These are phyloP conservation scores for Rambutsinella grinnellia DNA, from an alignment of 2,888 invertebrate species.

Conservation along the genomic window DNA sequence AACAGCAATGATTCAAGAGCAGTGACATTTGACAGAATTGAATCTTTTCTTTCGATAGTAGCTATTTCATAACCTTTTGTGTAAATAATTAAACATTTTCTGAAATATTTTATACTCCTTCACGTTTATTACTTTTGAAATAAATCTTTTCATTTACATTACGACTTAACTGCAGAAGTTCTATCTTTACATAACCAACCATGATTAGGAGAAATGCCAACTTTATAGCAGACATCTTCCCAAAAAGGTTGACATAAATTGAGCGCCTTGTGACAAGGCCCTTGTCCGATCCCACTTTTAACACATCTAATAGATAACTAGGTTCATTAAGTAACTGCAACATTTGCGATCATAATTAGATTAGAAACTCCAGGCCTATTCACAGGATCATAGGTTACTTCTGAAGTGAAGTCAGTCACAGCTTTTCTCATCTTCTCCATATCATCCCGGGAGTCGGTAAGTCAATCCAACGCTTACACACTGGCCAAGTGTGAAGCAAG, in stretches of 20 bases:
- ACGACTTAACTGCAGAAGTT: neutral
- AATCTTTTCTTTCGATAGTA: too few relatives aligned
- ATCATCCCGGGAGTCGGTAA: conserved; percentile 79
- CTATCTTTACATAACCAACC: conserved; percentile 30
- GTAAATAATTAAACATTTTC: too few relatives aligned
- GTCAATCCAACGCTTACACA: neutral
- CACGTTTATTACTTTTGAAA: too few relatives aligned
- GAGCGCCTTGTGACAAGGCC: too few relatives aligned
- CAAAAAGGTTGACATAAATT: conserved; percentile 76
- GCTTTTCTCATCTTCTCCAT: conserved; percentile 89
- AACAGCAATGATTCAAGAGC: too few relatives aligned
- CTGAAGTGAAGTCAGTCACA: conserved; percentile 89
- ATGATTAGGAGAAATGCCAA: conserved; percentile 71
- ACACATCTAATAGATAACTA: conserved; percentile 75
- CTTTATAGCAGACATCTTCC: conserved; percentile 75
- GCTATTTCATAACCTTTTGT: too few relatives aligned
- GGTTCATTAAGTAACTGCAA: conserved; percentile 74
- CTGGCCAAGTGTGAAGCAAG: neutral
- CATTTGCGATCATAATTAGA: conserved; percentile 78
- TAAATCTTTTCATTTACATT: too few relatives aligned
- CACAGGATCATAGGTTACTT: conserved; percentile 84
- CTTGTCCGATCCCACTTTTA: conserved; percentile 76
- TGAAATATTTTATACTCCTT: too few relatives aligned
- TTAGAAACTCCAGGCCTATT: conserved; percentile 90
- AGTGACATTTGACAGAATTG: too few relatives aligned